A percentile compares a stretch with the other conserved stretches of the same genome.
These are phyloP conservation scores for Oxycera nigricornis DNA, from an alignment of 2,888 invertebrate species.

Conservation along the genomic window DNA sequence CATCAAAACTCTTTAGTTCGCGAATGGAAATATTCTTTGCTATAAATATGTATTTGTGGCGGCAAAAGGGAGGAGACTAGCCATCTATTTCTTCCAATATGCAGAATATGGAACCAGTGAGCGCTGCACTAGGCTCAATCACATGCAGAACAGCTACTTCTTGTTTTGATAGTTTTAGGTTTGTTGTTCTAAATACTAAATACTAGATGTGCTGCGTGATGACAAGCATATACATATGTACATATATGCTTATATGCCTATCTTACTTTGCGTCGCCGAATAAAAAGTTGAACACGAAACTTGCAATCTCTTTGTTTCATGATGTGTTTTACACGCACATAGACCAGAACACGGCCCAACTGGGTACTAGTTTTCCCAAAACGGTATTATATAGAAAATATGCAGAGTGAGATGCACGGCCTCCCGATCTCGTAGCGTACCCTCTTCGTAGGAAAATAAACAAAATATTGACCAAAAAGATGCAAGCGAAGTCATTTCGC, in stretches of 20 bases:
- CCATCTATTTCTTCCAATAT: neutral
- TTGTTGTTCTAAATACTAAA: slow-evolving; percentile 23
- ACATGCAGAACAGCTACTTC: slow-evolving; percentile 43
- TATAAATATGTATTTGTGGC: neutral
- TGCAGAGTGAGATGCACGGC: slow-evolving; percentile 12
- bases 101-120: neutral
- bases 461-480: slow-evolving; percentile 46
- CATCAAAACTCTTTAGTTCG: slow-evolving; percentile 41
- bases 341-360: slow-evolving; percentile 26
- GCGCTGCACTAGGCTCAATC: neutral
- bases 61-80: slow-evolving; percentile 21
- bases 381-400: slow-evolving; percentile 36
- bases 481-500: slow-evolving; percentile 40
- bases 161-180: slow-evolving; percentile 44
- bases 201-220: too few species aligned
- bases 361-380: slow-evolving; percentile 26
- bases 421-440: neutral
- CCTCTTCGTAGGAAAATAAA: slow-evolving; percentile 41
- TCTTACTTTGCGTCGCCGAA: neutral
- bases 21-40: slow-evolving; percentile 43
- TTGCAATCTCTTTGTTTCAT: slow-evolving; percentile 41
- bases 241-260: slow-evolving; percentile 8
- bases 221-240: slow-evolving; percentile 42
- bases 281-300: slow-evolving; percentile 20
- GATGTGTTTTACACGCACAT: slow-evolving; percentile 42